These are phyloP conservation scores for Hedya salicella DNA, from an alignment of 2,888 invertebrate genomes.

Conservation along the genomic window DNA sequence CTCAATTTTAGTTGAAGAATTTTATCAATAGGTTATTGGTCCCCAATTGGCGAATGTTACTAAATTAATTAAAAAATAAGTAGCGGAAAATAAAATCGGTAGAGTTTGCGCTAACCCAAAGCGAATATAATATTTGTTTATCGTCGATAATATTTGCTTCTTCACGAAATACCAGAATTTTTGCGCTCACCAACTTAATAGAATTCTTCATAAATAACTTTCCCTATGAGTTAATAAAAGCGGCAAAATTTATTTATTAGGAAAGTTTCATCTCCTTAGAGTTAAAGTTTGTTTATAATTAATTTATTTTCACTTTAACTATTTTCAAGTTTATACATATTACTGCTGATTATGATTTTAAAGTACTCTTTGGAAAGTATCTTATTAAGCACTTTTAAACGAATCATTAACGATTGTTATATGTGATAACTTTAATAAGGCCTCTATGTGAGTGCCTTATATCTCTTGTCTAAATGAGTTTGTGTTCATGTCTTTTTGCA, in stretches of 20 bases:
- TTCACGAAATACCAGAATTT: constrained; percentile 36
- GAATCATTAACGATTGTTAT: no score
- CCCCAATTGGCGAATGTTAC: no score
- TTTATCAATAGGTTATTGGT: no score
- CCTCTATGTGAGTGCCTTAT: no score
- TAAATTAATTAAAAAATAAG: no score
- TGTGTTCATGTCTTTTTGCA: no score
- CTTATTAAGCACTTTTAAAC: not conserved
- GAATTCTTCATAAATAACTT: constrained; percentile 42
- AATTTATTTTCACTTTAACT: constrained; percentile 29
- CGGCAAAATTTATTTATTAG: constrained; percentile 37
- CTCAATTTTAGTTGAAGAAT: no score
- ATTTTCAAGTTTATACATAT: constrained; percentile 13
- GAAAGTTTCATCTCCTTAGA: constrained; percentile 34
- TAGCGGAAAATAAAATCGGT: not conserved
- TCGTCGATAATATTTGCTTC: constrained; percentile 36
- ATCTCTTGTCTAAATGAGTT: no score
- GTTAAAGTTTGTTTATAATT: constrained; percentile 30
- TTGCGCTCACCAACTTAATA: constrained; percentile 36
- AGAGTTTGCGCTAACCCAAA: constrained; percentile 15
- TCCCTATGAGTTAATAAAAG: constrained; percentile 34
- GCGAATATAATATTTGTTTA: constrained; percentile 34
- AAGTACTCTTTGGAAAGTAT: not conserved
- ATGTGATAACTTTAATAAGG: no score
- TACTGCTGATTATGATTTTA: not conserved